phyloP scores from a whole-genome alignment of 2,888 invertebrate genomes.

The Phanerotoma sp. region DNA sequence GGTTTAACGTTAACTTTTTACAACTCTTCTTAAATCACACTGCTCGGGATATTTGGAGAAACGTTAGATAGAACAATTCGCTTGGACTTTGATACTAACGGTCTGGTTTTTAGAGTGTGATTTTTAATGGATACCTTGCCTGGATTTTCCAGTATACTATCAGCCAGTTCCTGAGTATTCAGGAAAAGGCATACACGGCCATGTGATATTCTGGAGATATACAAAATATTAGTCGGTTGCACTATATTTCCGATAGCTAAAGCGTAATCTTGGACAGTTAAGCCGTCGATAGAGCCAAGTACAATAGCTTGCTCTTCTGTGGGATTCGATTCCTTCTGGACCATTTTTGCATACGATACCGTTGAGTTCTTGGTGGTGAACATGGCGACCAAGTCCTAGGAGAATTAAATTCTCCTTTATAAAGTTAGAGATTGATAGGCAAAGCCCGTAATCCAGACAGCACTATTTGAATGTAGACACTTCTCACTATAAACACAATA shows the following conservation, averaged over 20 bases:
- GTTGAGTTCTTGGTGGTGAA: too few species aligned
- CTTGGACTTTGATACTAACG: not conserved
- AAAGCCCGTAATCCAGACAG: too few species aligned
- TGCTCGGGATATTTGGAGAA: not conserved
- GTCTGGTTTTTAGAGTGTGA: not conserved
- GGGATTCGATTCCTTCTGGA: too few species aligned
- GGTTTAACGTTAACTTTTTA: conserved; percentile 19
- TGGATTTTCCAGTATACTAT: not conserved
- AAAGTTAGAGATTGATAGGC: too few species aligned
- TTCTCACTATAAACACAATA: too few species aligned
- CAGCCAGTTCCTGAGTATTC: not conserved
- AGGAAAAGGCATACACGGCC: not conserved
- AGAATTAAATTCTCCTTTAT: too few species aligned
- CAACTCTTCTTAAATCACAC: not conserved
- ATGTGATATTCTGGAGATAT: not conserved
- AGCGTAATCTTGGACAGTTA: not conserved
- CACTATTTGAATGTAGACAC: too few species aligned
- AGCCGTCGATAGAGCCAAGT: not conserved
- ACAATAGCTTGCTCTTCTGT: not conserved
- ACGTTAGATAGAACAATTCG: not conserved
- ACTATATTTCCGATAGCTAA: not conserved
- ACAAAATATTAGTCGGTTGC: not conserved
- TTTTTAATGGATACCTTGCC: not conserved
- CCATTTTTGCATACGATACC: too few species aligned
- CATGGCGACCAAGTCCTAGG: too few species aligned